Evolutionary conservation across 92 coral and sea anemone genomes (phyloP).

Genomic region (Galaxea fascicularis): DNA sequence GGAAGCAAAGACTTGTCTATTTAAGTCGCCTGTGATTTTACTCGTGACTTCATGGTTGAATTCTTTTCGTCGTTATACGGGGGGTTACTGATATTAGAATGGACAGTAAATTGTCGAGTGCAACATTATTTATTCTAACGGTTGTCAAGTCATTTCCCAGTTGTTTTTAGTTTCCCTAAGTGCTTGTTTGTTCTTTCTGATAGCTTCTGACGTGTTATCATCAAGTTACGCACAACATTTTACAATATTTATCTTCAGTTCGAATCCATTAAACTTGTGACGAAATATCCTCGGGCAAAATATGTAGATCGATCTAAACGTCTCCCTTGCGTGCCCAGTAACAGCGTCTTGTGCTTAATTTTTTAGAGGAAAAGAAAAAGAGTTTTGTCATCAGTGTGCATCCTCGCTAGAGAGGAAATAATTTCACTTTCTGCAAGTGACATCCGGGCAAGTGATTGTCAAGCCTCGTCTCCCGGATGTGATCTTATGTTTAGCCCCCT

Average conservation of each 20-base stretch:
- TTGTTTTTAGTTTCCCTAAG: neutral
- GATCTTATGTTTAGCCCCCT: constrained; percentile 46
- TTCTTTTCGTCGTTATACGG: neutral
- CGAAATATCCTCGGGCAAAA: neutral
- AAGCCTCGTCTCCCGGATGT: constrained; percentile 40
- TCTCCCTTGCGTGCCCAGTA: neutral
- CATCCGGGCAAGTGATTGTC: constrained; percentile 34
- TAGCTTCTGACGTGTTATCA: neutral
- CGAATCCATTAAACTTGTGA: neutral
- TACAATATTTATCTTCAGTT: neutral
- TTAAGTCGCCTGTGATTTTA: neutral
- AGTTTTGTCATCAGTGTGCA: neutral
- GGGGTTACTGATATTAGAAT: neutral
- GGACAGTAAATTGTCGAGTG: neutral
- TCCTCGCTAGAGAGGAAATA: neutral
- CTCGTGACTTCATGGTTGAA: constrained; percentile 20
- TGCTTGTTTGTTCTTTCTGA: neutral
- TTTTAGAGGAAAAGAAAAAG: neutral
- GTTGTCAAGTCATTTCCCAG: neutral
- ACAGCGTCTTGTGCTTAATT: neutral
- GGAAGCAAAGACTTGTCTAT: neutral
- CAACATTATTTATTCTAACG: neutral
- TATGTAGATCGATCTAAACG: neutral
- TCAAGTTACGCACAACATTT: neutral
- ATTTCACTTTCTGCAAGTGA: neutral